phyloP scores from a whole-genome alignment of 2,113 vertebrate genomes.

The Alethe diademata region DNA sequence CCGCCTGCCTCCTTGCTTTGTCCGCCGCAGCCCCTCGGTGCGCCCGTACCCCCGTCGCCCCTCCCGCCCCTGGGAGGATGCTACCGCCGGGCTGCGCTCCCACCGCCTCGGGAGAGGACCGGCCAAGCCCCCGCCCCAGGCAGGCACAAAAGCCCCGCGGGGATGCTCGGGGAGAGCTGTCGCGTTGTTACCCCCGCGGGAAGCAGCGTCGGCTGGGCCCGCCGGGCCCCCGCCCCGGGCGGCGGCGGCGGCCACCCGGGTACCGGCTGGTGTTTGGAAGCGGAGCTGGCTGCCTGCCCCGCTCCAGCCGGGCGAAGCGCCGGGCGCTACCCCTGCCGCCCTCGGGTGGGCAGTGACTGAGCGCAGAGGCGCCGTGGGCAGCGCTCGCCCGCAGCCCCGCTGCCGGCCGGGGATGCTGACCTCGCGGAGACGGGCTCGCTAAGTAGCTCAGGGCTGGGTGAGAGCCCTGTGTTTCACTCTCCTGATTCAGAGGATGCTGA shows the following conservation, averaged over 20 bases:
- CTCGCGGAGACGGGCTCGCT: neutral
- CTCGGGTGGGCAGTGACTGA: neutral
- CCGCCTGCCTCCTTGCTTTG: conserved; percentile 10
- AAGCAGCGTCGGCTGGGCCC: neutral
- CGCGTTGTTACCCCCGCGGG: neutral
- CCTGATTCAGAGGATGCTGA: neutral
- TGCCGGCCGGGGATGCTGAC: neutral
- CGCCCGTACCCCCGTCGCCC: neutral
- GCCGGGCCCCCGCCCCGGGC: neutral
- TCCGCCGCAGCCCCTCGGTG: neutral
- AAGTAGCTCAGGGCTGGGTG: neutral
- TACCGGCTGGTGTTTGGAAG: neutral
- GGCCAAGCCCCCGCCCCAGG: neutral
- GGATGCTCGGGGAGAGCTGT: neutral
- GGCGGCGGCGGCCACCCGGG: neutral
- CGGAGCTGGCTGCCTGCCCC: neutral
- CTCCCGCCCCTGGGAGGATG: neutral
- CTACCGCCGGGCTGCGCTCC: neutral
- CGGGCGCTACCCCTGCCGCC: neutral
- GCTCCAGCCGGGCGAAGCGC: neutral
- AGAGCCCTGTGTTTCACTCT: neutral
- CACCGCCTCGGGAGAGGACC: neutral
- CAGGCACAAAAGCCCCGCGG: neutral
- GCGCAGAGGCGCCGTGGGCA: neutral
- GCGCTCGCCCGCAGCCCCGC: neutral